Evolutionary conservation across 2,113 vertebrate species (phyloP).

Genomic region (Ophiodon elongatus): DNA sequence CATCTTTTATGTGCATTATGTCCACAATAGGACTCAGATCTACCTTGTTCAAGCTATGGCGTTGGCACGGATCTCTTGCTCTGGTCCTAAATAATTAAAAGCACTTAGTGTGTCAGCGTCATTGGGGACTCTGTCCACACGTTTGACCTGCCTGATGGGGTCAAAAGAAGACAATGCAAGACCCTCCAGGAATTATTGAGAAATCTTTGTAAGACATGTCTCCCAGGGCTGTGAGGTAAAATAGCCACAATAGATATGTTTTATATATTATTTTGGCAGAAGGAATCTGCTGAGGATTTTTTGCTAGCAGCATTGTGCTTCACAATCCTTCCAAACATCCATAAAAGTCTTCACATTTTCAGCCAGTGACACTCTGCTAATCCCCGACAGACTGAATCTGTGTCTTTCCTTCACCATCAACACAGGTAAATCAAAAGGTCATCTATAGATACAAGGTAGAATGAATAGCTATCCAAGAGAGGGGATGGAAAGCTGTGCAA

Average conservation of each 20-base stretch:
- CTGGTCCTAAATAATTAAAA: slow-evolving; percentile 85
- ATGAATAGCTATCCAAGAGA: not conserved
- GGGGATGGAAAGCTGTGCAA: not conserved
- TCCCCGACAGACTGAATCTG: slow-evolving; percentile 3
- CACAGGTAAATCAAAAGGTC: slow-evolving; percentile 5
- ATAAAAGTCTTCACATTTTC: not conserved
- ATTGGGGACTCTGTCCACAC: slow-evolving; percentile 61
- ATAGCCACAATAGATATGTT: not conserved
- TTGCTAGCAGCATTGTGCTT: slow-evolving; percentile 5
- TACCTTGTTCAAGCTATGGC: slow-evolving; percentile 65
- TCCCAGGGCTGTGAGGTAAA: not conserved
- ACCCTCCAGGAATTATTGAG: slow-evolving; percentile 70
- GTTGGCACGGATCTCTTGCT: slow-evolving; percentile 46
- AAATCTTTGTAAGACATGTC: slow-evolving; percentile 49
- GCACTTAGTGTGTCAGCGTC: slow-evolving; percentile 74
- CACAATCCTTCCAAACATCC: slow-evolving; percentile 26
- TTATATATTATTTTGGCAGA: not conserved
- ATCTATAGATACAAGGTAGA: not conserved
- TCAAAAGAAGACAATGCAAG: slow-evolving; percentile 58
- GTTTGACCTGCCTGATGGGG: slow-evolving; percentile 78
- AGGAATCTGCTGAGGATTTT: not conserved
- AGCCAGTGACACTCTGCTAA: slow-evolving; percentile 17
- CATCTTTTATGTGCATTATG: slow-evolving; percentile 66
- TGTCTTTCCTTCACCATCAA: not conserved
- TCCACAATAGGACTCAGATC: slow-evolving; percentile 68